Base-by-base conservation (phyloP, 2,113 vertebrate genomes). In the Burhinus bistriatus region DNA sequence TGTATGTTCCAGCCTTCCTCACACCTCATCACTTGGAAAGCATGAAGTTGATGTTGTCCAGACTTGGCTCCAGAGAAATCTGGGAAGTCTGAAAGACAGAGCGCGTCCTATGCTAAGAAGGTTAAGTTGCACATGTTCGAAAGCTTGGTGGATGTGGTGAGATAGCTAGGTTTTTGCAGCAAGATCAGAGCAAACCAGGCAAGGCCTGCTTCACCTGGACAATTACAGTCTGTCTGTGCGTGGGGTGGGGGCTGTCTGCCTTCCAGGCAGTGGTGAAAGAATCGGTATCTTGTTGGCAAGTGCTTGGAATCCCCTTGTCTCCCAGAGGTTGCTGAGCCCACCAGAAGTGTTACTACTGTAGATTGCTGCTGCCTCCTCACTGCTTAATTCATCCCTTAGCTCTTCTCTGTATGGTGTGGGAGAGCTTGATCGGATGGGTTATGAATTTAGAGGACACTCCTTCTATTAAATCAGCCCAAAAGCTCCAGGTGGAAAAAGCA, bases 51-150 rank as follows among this genome's bases (percentile, higher is more conserved):
- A 12, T 58, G 15, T 6, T 58, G 20, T 30, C 69, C 70, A 55
- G n/a, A 15, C 38, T 16, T 55, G 51, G 52, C 61, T 89, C 57
- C 42, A 47, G 70, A 42, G 55, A 18, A 84, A 55, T 47, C 49
- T 42, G 26, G 26, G 38, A 57, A 42, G 11, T 51, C 62, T 64
- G 52, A 22, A 82, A 54, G 47, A 49, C 13, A 65, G 66, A 76
- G 21, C 5, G 1, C 5, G 3, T 29, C 12, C 32, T 22, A 0
- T 36, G 38, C 29, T 42, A 3, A 12, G 45, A 34, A 30, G 32
- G 36, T 36, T 12, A 54, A 62, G 25, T 9, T 66, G 69, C 9
- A 45, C 11, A 1, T 45, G n/a, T 42, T 87, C 0, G 0, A 79
- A 90, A 90, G 65, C 52, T 57, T 32, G 57, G 15, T 1, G 0